Evolutionary conservation across 2,888 invertebrate genomes (phyloP), one percentile per base, ranked within the genome.

Genomic region (Epinotia bilunana): DNA sequence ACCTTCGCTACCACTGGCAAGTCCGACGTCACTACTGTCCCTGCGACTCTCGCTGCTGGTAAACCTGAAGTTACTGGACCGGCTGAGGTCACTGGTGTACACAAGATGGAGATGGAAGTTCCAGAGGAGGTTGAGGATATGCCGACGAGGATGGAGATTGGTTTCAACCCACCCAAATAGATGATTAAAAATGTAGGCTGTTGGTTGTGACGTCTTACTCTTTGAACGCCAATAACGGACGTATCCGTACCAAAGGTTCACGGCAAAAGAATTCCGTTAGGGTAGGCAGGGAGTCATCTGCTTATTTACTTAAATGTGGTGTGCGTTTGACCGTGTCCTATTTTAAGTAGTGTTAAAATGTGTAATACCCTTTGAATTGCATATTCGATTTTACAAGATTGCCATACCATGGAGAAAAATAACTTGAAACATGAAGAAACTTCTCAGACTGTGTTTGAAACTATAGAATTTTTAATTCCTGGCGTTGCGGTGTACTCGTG

Each of bases 81-180:
- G 23, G 46, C 23, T n/a, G 33, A 39, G 33, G 18, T 20, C 20
- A 20, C 49, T 53, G 53, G 39, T 23, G n/a, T 16, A 28, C 64
- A 46, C 16, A 57, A 60, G 16, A 12, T 33, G 39, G 69, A 69
- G 4, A 5, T 18, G 11, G 69, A 60, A 13, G 23, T 69, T 13
- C 69, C 69, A 0, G n/a, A 60, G 39, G 58, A 74, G n/a, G 16
- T 28, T 18, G 55, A 64, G 9, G 13, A 28, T 53, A 53, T 53
- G 43, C 20, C 33, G n/a, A 11, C n/a, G 5, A 23, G 49, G 39
- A 20, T 20, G 20, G 57, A 49, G 46, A 46, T 43, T 49, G 62
- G 33, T 13, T 43, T 53, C 23, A 16, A 43, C n/a, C 23, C 67
- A 55, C 20, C 55, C 18, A n/a, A 6, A n/a, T 4, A n/a, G 7